Evolutionary conservation across 2,113 vertebrate genomes (phyloP), one percentile per base, ranked within the genome.

Genomic region (Porphyrio hochstetteri): DNA sequence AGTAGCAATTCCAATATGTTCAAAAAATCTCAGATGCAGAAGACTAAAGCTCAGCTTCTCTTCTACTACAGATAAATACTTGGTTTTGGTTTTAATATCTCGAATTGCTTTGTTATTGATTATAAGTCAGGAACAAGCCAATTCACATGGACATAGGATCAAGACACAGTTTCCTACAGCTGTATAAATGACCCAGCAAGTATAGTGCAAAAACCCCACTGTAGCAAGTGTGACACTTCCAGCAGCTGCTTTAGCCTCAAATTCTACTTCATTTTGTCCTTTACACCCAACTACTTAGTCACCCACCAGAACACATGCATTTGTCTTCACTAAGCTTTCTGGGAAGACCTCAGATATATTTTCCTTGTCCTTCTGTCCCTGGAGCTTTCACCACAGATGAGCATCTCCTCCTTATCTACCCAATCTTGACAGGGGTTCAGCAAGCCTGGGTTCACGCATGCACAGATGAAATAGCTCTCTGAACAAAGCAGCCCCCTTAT

Each of bases 1-100:
- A 95, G 95, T 92, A 97, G 94, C 91, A 82, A 95, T 95, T 97
- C 91, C 97, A 97, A 97, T 97, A 97, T 97, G 96, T 94, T 98
- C 84, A 84, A 93, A 93, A 95, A 94, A 96, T 94, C 70, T 98
- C 90, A 70, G 63, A 96, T 74, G 94, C 88, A 94, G 96, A 97
- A 97, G 93, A 96, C 78, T 97, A 94, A 71, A 94, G 90, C 89
- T 91, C 95, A 95, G 74, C 12, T 68, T 60, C 96, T 97, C 97
- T 86, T 89, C 61, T 64, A 87, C 27, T 5, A 29, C 60, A 96
- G 86, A 92, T 75, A 95, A 96, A 97, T 77, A 71, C 44, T 82
- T 81, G 38, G 25, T 28, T 79, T 93, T 88, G 48, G 44, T 61
- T 93, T 93, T 91, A 94, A 42, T 86, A 69, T 29, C 57, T 88